Evolutionary conservation across 2,797 vertebrate genomes (phyloP), one percentile per base, ranked within the genome.

Genomic region (Lutjanus campechanus): DNA sequence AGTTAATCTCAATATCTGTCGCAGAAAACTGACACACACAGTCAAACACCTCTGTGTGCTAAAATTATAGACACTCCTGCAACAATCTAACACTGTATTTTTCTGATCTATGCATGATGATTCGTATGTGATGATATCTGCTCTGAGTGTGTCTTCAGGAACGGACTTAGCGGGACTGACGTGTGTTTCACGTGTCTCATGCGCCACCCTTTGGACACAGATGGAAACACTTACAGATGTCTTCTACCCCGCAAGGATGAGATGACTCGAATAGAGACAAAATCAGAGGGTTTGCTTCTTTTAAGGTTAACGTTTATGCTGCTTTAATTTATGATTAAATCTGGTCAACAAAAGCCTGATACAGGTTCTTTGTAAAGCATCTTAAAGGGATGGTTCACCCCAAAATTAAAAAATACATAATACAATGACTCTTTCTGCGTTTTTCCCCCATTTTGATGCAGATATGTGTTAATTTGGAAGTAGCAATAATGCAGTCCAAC

Each of bases 201-300:
- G 66, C 95, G 95, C 95, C 96, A 96, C 95, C 96, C 89, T 92
- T 92, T 91, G 96, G 91, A 62, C 59, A 87, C 61, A 55, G 17
- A 1, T 11, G 22, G 90, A 89, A 94, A 69, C 68, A 10, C 82
- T 5, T n/a, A 43, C 63, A 66, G 12, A 22, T 59, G 1, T 29
- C 43, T 2, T 53, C 8, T 17, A 47, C 63, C 56, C 12, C 13
- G 46, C 61, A 76, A 13, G 65, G 54, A 36, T 11, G 56, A 40
- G 36, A 75, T n/a, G 22, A 51, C 8, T 69, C n/a, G 36, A 60
- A 58, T n/a, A 19, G 2, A 79, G 19, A 71, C 4, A 9, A 46
- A 76, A 49, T 20, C 36, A 11, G 11, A 46, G 19, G 10, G 17
- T 15, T 9, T n/a, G 8, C 1, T 10, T 55, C 15, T 74, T 22